Evolutionary conservation across 2,888 invertebrate species (phyloP).

Genomic region (Caenorhabditis auriculariae): DNA sequence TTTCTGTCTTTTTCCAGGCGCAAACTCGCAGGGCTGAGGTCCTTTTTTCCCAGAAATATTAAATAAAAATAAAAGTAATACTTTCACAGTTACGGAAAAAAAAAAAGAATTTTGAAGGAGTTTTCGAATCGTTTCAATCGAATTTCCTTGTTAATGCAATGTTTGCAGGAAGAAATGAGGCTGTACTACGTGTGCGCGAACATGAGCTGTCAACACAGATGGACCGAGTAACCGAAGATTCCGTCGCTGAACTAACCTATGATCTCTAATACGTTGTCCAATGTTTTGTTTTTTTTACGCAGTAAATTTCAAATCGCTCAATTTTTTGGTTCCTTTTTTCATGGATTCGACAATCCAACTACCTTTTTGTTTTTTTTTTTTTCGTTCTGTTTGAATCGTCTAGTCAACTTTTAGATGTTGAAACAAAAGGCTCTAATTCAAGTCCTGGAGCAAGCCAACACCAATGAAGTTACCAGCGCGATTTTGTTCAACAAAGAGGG

Average conservation of each 20-base stretch:
- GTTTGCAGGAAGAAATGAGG: constrained; percentile 68
- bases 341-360: not conserved
- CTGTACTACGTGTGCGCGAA: constrained; percentile 69
- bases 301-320: too few relatives aligned
- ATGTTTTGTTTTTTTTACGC: not conserved
- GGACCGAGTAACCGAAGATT: constrained; percentile 66
- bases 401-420: constrained; percentile 25
- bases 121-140: not conserved
- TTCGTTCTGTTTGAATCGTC: not conserved
- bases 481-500: constrained; percentile 44
- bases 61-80: not conserved
- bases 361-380: not conserved
- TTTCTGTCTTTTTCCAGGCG: constrained; percentile 98
- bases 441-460: constrained; percentile 46
- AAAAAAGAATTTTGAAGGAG: not conserved
- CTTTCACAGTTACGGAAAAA: not conserved
- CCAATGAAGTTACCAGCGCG: constrained; percentile 34
- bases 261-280: not conserved
- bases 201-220: constrained; percentile 66
- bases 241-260: not conserved
- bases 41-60: not conserved
- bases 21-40: constrained; percentile 84
- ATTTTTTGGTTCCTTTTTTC: not conserved
- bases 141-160: too few relatives aligned
- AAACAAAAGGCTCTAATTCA: constrained; percentile 43